Conservation (phyloP, 2,797 vertebrate species). For the Macropus fuliginosus region DNA sequence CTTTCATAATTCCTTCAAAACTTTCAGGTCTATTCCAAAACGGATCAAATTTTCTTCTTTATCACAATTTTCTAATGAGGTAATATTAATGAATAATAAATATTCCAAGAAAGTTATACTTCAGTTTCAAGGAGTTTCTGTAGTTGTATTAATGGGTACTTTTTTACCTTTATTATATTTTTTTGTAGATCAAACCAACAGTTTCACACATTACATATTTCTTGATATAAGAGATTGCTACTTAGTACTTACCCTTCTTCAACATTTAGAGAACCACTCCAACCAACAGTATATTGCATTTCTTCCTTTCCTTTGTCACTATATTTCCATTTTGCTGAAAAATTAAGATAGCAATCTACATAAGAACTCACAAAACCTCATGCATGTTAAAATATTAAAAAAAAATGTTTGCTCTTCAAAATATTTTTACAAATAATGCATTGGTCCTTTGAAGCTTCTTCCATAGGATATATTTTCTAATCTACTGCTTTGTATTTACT, state of each 20-base stretch:
- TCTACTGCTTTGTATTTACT: neutral
- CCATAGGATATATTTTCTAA: neutral
- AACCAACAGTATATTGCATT: constrained; percentile 95
- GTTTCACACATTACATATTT: neutral
- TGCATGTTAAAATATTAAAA: neutral
- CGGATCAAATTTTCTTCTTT: neutral
- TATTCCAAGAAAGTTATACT: constrained; percentile 8
- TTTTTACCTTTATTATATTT: neutral
- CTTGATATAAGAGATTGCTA: neutral
- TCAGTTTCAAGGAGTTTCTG: neutral
- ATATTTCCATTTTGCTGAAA: constrained; percentile 94
- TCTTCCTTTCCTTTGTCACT: constrained; percentile 93
- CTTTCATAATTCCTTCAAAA: constrained; percentile 5
- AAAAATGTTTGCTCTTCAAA: constrained; percentile 30
- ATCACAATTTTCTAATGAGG: neutral
- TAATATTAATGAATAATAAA: constrained; percentile 25
- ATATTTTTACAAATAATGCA: constrained; percentile 8
- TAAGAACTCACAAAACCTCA: constrained; percentile 8
- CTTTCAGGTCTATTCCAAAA: constrained; percentile 17
- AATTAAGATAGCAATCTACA: constrained; percentile 48
- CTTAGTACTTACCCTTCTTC: constrained; percentile 92
- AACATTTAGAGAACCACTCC: constrained; percentile 92
- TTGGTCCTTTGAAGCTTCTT: neutral
- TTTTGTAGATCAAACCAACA: constrained; percentile 2
- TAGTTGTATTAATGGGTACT: neutral